Base-by-base conservation (phyloP, 2,888 invertebrate genomes). In the Himalopsyche anomala region DNA sequence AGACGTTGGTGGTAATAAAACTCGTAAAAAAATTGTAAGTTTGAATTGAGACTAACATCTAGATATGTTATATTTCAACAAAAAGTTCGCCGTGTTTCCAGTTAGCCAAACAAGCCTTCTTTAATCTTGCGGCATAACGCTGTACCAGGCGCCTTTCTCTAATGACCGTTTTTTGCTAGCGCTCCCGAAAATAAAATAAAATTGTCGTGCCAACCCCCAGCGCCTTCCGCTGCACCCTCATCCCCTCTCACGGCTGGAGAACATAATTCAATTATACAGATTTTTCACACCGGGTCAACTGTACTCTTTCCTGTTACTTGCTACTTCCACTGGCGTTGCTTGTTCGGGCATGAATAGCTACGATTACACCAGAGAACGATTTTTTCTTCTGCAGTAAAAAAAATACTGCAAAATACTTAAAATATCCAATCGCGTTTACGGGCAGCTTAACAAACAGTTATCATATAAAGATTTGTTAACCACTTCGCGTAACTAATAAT, bases 191-290 rank as follows among this genome's bases (percentile, higher is more conserved):
- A 62, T 62, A 62, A 62, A 62, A 62, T 62, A 62, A 62, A 62
- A 62, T 62, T 62, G 62, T 62, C 62, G 62, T 62, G 28, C 62
- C 19, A 8, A n/a, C n/a, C 9, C 62, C 62, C 19, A 2, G 4
- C 62, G 28, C 62, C 62, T 8, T 19, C 19, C n/a, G 28, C 19
- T 3, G 11, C 62, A n/a, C 19, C 62, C 19, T 5, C 62, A 11
- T 5, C n/a, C 51, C 51, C 51, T 15, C 51, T 19, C 19, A 19
- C 9, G 19, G 4, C 19, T 19, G 19, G 28, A 56, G 62, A 62
- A 62, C 62, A 62, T 62, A 62, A 62, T 62, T 62, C 62, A 62
- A 62, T 62, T 62, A 62, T 62, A 62, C 62, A 62, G 62, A 62
- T 62, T 62, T 62, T 62, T 62, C 19, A 62, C 19, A 62, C 62